Base-by-base conservation (phyloP, 23 tunicate species). In the Phallusia fumigata region DNA sequence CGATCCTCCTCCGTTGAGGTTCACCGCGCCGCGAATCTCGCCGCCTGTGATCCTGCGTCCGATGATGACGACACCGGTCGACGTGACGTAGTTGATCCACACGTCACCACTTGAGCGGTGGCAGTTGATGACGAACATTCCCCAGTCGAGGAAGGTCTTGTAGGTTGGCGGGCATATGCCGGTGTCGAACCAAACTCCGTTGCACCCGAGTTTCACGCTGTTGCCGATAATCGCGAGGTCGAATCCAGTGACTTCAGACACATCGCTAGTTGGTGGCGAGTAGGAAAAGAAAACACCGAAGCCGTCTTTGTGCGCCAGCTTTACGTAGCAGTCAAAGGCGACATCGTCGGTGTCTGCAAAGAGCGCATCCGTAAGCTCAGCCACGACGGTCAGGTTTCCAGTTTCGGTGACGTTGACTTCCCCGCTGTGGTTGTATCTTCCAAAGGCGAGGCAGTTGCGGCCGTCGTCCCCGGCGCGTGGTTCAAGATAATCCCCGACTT, bases 41-140 rank as follows among this genome's bases (percentile, higher is more conserved):
- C 44, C 12, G 5, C 65, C 64, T 15, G 83, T 47, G 45, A 80
- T 64, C 40, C 74, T 32, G 32, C 74, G 40, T 21, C 74, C 83
- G 45, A 80, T 69, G 52, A 32, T 44, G 33, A 80, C 65, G 22
- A 74, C 64, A 24, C 76, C 76, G 30, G 65, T 74, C 13, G 69
- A 36, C 34, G 86, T 44, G 34, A 74, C 78, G 53, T 83, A 83
- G 36, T 65, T 33, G 0, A 83, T 31, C 86, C 86, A 83, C 10
- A 83, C 40, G 36, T 83, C 65, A 35, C 78, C 78, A 34, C 79
- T 74, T 22, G 51, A n/a, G 18, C 79, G 65, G 6, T 74, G 34
- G 74, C 86, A 83, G 64, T 83, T 83, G 32, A 83, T 74, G 31
- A 74, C 78, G 0, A 83, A 33, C 86, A 83, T 83, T 13, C 79